Percentiles rank a stretch among this genome's conserved stretches.
These are phyloP conservation scores for Alces alces DNA, from an alignment of 2,113 vertebrate genomes.

Conservation along the genomic window DNA sequence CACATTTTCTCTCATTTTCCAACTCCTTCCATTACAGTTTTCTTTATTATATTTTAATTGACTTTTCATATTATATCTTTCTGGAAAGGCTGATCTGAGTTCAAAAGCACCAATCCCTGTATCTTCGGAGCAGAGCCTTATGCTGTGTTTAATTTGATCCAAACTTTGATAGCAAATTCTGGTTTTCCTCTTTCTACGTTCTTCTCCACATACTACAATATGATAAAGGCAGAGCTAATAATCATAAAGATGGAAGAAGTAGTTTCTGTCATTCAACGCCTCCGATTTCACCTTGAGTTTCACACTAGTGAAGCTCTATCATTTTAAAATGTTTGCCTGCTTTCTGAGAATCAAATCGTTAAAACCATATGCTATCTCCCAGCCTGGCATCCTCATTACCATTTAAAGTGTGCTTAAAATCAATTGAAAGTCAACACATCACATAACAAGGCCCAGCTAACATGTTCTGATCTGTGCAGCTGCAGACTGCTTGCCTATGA, in stretches of 20 bases:
- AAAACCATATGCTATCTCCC: conserved; percentile 12
- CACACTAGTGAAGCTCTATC: not conserved
- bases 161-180: not conserved
- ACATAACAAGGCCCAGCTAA: not conserved
- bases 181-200: not conserved
- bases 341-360: conserved; percentile 31
- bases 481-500: not conserved
- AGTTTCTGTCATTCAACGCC: not conserved
- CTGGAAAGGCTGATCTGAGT: conserved; percentile 24
- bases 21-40: conserved; percentile 27
- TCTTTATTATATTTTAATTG: conserved; percentile 50
- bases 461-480: not conserved
- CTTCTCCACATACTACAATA: not conserved
- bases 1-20: conserved; percentile 36
- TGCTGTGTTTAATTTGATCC: conserved; percentile 34
- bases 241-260: not conserved
- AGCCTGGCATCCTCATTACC: conserved; percentile 8
- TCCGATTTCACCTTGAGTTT: conserved; percentile 39
- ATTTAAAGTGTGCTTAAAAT: conserved; percentile 57
- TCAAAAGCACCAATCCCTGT: not conserved
- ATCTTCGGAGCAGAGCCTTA: not conserved
- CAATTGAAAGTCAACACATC: conserved; percentile 38
- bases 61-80: conserved; percentile 43
- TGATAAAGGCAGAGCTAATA: conserved; percentile 9
- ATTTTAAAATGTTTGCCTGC: conserved; percentile 36